Evolutionary conservation across 2,797 vertebrate species (phyloP).

Genomic region (Clarias platycephalus): DNA sequence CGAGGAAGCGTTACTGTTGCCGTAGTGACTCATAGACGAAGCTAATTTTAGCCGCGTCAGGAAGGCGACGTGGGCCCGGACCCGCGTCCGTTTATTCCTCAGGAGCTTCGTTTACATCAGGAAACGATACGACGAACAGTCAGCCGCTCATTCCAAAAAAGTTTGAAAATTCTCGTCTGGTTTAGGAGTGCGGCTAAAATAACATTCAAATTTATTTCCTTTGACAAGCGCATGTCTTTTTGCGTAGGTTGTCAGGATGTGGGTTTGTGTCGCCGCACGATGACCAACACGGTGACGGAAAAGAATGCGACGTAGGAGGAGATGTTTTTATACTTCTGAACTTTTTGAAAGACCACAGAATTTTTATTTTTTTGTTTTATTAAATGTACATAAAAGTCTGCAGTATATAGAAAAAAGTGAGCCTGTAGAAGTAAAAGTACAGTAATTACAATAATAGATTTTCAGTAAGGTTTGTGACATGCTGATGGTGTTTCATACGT

Average conservation of each 20-base stretch:
- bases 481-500: too few species aligned
- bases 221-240: neutral
- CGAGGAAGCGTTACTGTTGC: constrained; percentile 4
- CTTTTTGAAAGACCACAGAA: neutral
- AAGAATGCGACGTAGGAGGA: neutral
- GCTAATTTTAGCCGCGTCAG: constrained; percentile 4
- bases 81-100: neutral
- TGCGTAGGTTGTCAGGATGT: neutral
- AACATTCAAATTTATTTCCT: neutral
- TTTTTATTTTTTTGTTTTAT: neutral
- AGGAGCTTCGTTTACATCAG: neutral
- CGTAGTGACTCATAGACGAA: neutral
- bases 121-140: too few species aligned
- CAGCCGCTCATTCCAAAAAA: neutral
- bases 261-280: neutral
- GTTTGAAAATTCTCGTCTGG: neutral
- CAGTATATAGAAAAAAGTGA: neutral
- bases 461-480: neutral
- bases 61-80: neutral
- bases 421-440: neutral
- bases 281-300: neutral
- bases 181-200: neutral
- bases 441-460: neutral
- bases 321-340: neutral
- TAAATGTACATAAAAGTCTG: neutral